Evolutionary conservation across 2,888 invertebrate species (phyloP).

Genomic region (Tanytarsus gracilentus): DNA sequence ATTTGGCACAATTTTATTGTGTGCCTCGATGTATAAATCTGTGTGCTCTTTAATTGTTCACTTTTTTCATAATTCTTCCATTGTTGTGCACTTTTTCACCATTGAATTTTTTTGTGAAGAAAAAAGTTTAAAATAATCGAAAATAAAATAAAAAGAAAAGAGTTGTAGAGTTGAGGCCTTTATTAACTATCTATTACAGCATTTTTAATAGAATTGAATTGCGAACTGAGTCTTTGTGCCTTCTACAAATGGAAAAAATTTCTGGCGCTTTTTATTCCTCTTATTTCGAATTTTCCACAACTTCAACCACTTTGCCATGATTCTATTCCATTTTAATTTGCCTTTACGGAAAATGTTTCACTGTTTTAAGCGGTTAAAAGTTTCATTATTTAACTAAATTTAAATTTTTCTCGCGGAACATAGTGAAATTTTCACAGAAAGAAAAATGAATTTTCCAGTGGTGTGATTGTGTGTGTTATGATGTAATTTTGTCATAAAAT

Average conservation of each 20-base stretch:
- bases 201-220: not conserved
- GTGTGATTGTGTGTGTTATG: conserved; percentile 19
- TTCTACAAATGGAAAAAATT: conserved; percentile 9
- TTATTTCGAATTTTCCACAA: conserved; percentile 21
- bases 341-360: not conserved
- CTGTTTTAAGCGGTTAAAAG: not conserved
- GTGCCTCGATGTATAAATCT: not conserved
- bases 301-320: conserved; percentile 11
- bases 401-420: not conserved
- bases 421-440: conserved; percentile 23
- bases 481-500: conserved; percentile 24
- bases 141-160: not conserved
- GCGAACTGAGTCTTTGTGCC: not conserved
- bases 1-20: conserved; percentile 3
- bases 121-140: not conserved
- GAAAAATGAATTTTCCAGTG: conserved; percentile 25
- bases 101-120: not conserved
- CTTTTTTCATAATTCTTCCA: not conserved
- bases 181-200: not conserved
- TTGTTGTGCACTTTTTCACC: not conserved
- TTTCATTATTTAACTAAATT: not conserved
- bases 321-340: not conserved
- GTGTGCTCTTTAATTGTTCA: not conserved
- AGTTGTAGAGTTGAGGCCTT: not conserved
- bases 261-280: conserved; percentile 17